Percentiles rank a stretch among this genome's conserved stretches.
Conservation (phyloP, 1,140 invertebrate species). For the Procambarus virginalis region DNA sequence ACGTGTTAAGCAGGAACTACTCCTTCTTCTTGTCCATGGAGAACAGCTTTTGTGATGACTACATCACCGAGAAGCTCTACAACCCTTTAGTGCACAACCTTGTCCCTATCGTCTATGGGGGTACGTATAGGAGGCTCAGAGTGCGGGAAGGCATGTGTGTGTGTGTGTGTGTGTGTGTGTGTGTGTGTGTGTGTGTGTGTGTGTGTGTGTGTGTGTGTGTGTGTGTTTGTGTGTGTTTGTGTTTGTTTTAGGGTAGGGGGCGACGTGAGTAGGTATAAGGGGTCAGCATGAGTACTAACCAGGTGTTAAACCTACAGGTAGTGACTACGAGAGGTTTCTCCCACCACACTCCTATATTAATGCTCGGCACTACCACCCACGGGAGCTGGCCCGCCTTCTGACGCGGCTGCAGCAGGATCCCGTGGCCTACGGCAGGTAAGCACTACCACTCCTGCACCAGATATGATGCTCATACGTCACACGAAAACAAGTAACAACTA, state of each 20-base stretch:
- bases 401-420: constrained; percentile 1
- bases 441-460: too few species aligned
- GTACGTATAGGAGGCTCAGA: not conserved
- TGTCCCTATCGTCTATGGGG: constrained; percentile 53
- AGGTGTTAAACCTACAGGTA: not conserved
- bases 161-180: not conserved
- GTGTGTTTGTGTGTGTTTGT: not conserved
- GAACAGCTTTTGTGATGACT: constrained; percentile 43
- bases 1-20: not conserved
- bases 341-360: constrained; percentile 30
- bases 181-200: not conserved
- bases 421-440: constrained; percentile 36
- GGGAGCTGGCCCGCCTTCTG: constrained; percentile 21
- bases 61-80: constrained; percentile 50
- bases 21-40: constrained; percentile 40
- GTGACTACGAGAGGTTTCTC: constrained; percentile 15
- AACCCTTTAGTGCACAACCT: constrained; percentile 26
- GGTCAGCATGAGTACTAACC: too few species aligned
- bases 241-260: too few species aligned
- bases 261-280: too few species aligned
- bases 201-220: constrained; percentile 26
- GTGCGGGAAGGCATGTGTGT: not conserved
- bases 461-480: too few species aligned
- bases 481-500: too few species aligned
- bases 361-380: constrained; percentile 34